Base-by-base conservation (phyloP, 2,113 vertebrate species). In the Megaleporinus macrocephalus region DNA sequence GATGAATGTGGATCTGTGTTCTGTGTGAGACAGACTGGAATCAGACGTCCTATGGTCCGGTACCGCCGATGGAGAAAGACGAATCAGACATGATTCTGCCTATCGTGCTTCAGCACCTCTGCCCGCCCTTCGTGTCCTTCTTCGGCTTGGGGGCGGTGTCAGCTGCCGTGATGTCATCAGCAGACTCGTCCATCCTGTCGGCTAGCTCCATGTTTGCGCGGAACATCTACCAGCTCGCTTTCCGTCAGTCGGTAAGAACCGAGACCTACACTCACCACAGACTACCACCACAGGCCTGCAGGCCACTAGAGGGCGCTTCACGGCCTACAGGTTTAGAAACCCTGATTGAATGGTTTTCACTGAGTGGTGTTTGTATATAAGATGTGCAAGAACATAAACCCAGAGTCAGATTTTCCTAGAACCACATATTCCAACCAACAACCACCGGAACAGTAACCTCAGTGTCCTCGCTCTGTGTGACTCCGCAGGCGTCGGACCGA, bases 171-270 rank as follows among this genome's bases (percentile, higher is more conserved):
- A 99, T 99, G 97, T 99, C 98, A 0, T 99, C 97, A 22, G 97
- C 97, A 4, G 98, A 99, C 87, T 99, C 98, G 2, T 99, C 98
- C 26, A 99, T 99, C 87, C 93, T 99, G 79, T 99, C 98, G 68
- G 98, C 98, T 77, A 99, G 97, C 87, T 99, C 98, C 10, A 99
- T 99, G 98, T 99, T 99, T 89, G 97, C 96, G 57, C 94, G 97
- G 72, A 99, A 99, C 78, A 99, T 99, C 88, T 99, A 99, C 88
- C 95, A 99, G 74, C 95, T 96, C 47, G 96, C 97, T 41, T 98
- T 99, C 84, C 95, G 98, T 29, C 98, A 99, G 93, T 97, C 96
- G 80, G 98, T 99, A 92, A 97, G 93, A 24, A 41, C 5, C 44
- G 12, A 53, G 49, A 24, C 11, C n/a, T 22, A 2, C 51, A 53